These are phyloP conservation scores for Rhagonycha lutea DNA, from an alignment of 2,888 invertebrate genomes.

Conservation along the genomic window DNA sequence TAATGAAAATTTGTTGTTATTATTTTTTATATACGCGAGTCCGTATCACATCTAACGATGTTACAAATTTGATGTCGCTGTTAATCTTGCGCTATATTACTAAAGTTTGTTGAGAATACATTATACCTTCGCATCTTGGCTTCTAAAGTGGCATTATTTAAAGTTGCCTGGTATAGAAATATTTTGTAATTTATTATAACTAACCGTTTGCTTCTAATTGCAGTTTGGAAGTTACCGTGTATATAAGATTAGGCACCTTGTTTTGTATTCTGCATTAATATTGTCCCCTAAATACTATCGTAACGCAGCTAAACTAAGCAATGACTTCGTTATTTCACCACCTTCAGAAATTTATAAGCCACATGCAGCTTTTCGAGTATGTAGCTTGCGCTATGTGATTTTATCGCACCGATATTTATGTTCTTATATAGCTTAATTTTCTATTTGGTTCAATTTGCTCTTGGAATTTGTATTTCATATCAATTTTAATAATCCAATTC, in stretches of 20 bases:
- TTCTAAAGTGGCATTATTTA: slow-evolving; percentile 49
- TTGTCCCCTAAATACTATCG: slow-evolving; percentile 32
- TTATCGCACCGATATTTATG: neutral
- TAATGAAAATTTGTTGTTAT: slow-evolving; percentile 24
- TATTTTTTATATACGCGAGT: slow-evolving; percentile 20
- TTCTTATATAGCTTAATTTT: neutral
- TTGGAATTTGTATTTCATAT: neutral
- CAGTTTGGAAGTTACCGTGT: slow-evolving; percentile 45
- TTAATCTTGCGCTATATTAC: slow-evolving; percentile 53
- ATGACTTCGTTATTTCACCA: slow-evolving; percentile 14
- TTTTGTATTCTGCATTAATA: slow-evolving; percentile 35
- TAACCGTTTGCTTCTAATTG: slow-evolving; percentile 52
- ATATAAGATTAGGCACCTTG: slow-evolving; percentile 34
- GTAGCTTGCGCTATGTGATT: neutral
- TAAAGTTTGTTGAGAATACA: slow-evolving; percentile 51
- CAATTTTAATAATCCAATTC: neutral
- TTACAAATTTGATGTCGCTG: slow-evolving; percentile 45
- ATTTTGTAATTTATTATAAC: slow-evolving; percentile 52
- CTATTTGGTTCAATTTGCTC: neutral
- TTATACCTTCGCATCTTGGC: slow-evolving; percentile 37
- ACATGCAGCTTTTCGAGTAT: neutral
- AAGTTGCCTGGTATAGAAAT: slow-evolving; percentile 50
- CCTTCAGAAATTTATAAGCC: slow-evolving; percentile 3
- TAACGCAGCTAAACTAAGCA: slow-evolving; percentile 23
- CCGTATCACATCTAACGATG: slow-evolving; percentile 30